Base-by-base conservation (phyloP, 2,888 invertebrate species). In the Epinotia brunnichana region DNA sequence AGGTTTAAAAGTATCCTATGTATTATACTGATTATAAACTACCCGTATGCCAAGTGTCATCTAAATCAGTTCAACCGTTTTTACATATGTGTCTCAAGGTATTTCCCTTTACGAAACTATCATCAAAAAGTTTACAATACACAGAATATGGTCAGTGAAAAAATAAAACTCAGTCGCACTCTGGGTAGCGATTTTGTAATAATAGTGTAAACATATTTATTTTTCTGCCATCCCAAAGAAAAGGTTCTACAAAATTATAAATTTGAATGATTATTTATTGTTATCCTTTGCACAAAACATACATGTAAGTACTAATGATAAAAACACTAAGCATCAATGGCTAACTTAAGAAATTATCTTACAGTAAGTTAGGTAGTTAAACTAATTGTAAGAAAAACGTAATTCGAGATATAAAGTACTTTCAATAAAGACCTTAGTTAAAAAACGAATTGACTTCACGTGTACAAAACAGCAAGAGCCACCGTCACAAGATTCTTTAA, bases 391-490 rank as follows among this genome's bases (percentile, higher is more conserved):
- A 15, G 13, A 62, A 67, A 56, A 66, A 60, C 24, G n/a, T 57
- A 57, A n/a, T 63, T 48, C 48, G 3, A 44, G 13, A 19, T 61
- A 59, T 17, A 63, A 60, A 67, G 24, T 19, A 71, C 35, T 19
- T 60, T 21, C 35, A 54, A 59, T 61, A 44, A 17, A 54, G 41
- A 62, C 53, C 21, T 71, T 54, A 61, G 60, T 67, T 54, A 48
- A 67, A 67, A 60, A 71, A 44, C 11, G 13, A 61, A 67, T 54
- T 61, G 67, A 48, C 54, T 72, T 72, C 21, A 57, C 57, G 15
- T 53, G 15, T 59, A 39, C 21, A n/a, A 57, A n/a, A 24, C 24
- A 56, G 44, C 44, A 44, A 24, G 19, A 3, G 29, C 15, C 15
- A 48, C 11, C 4, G 10, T n/a, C 13, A 24, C 7, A 9, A 3